Percentiles rank a stretch among this genome's conserved stretches.
Evolutionary conservation across 2,888 invertebrate genomes (phyloP).

Genomic region (Sylvicola cinctus): DNA sequence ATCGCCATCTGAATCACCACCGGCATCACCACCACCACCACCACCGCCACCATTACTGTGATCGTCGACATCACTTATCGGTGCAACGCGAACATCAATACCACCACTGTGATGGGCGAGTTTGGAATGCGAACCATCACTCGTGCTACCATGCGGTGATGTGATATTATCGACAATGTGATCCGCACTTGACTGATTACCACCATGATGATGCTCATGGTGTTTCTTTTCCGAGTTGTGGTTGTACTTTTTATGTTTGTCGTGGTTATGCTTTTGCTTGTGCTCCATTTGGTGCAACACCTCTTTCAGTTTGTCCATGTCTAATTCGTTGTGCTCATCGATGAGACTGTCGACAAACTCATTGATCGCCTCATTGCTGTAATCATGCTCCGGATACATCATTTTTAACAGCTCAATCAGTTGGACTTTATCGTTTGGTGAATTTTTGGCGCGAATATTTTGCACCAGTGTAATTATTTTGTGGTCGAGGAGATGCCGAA

Average conservation of each 20-base stretch:
- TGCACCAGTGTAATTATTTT: slow-evolving; percentile 10
- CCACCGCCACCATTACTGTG: too few relatives aligned
- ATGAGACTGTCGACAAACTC: slow-evolving; percentile 21
- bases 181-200: too few relatives aligned
- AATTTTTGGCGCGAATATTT: slow-evolving; percentile 12
- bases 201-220: too few relatives aligned
- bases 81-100: neutral
- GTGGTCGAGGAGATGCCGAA: slow-evolving; percentile 8
- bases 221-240: slow-evolving; percentile 3
- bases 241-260: neutral
- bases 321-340: slow-evolving; percentile 17
- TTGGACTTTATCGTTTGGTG: slow-evolving; percentile 16
- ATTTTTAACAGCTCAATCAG: slow-evolving; percentile 15
- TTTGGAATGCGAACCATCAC: neutral
- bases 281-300: slow-evolving; percentile 16
- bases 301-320: slow-evolving; percentile 16
- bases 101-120: neutral
- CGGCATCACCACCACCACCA: neutral
- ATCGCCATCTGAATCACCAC: slow-evolving; percentile 6
- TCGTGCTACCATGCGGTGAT: neutral
- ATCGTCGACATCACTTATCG: neutral
- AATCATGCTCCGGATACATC: too few relatives aligned
- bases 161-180: too few relatives aligned
- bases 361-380: slow-evolving; percentile 16
- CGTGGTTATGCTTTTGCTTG: slow-evolving; percentile 3